Evolutionary conservation across 53 echinoderm and acorn worm species (phyloP).

Genomic region (Astropecten irregularis): DNA sequence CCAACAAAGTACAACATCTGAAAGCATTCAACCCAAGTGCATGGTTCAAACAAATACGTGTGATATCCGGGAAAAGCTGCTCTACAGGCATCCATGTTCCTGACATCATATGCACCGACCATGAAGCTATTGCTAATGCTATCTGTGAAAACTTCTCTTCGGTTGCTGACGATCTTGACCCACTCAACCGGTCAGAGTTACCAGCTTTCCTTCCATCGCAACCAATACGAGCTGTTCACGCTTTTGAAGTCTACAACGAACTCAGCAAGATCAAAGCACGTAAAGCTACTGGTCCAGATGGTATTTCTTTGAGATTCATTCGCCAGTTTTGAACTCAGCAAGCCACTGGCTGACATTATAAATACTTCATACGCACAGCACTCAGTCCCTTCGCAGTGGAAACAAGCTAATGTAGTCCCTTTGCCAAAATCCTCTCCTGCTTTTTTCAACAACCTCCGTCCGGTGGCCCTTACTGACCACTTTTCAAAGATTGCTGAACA

Average conservation of each 20-base stretch:
- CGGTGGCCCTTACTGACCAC: conserved; percentile 31
- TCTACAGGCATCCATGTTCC: not conserved
- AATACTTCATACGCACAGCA: conserved; percentile 46
- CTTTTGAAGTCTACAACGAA: conserved; percentile 8
- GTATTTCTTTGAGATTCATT: conserved; percentile 15
- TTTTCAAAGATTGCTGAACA: not conserved
- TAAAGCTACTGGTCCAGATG: conserved; percentile 42
- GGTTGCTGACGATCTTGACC: conserved; percentile 5
- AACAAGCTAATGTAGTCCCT: conserved; percentile 23
- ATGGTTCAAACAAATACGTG: not conserved
- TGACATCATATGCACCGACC: conserved; percentile 7
- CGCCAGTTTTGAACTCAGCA: conserved; percentile 26
- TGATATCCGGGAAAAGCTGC: not conserved
- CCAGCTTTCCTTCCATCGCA: conserved; percentile 60
- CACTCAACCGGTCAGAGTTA: conserved; percentile 7
- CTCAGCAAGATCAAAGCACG: conserved; percentile 2
- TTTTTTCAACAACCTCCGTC: conserved; percentile 13
- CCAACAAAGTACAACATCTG: not conserved
- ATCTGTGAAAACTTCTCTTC: conserved; percentile 28
- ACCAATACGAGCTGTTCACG: conserved; percentile 25
- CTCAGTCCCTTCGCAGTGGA: conserved; percentile 29
- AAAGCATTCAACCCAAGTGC: conserved; percentile 14
- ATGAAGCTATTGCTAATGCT: conserved; percentile 39
- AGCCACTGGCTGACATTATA: conserved; percentile 39
- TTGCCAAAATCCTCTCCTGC: conserved; percentile 23